Evolutionary conservation across 2,888 invertebrate species (phyloP).

Genomic region (Ernsta delagoae): DNA sequence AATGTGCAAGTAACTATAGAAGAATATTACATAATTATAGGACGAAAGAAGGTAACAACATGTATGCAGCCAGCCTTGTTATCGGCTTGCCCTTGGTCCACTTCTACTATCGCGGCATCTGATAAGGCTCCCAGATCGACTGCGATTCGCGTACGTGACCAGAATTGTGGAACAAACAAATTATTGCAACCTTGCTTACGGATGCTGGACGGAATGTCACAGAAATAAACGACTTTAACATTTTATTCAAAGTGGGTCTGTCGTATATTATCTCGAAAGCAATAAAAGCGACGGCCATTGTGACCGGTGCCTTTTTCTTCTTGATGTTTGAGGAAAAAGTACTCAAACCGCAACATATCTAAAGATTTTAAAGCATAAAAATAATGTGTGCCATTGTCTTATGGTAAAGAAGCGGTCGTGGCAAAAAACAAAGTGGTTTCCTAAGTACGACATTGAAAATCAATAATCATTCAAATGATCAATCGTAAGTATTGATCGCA

Average conservation of each 20-base stretch:
- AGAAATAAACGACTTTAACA: not conserved
- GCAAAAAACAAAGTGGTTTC: not conserved
- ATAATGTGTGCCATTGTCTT: not conserved
- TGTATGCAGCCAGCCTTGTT: conserved; percentile 60
- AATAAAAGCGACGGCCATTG: not conserved
- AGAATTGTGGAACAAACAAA: conserved; percentile 11
- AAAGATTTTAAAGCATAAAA: not conserved
- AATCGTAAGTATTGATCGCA: conserved; percentile 16
- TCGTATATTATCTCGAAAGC: not conserved
- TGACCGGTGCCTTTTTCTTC: not conserved
- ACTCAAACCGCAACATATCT: not conserved
- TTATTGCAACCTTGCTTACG: conserved; percentile 1
- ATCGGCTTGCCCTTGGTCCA: conserved; percentile 81
- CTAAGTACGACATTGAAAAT: not conserved
- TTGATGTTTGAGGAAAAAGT: not conserved
- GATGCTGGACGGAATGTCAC: conserved; percentile 12
- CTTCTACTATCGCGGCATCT: conserved; percentile 63
- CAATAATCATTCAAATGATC: conserved; percentile 6
- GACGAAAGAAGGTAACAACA: conserved; percentile 29
- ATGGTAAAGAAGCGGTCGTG: not conserved
- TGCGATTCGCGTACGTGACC: conserved; percentile 31
- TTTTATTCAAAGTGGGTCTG: not conserved
- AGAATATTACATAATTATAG: too few relatives aligned
- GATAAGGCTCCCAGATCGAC: conserved; percentile 58
- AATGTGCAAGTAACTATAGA: too few relatives aligned